A percentile compares a stretch with the other conserved stretches of the same genome.
These are phyloP conservation scores for Harpagus bidentatus DNA, from an alignment of 2,113 vertebrate species.

Conservation along the genomic window DNA sequence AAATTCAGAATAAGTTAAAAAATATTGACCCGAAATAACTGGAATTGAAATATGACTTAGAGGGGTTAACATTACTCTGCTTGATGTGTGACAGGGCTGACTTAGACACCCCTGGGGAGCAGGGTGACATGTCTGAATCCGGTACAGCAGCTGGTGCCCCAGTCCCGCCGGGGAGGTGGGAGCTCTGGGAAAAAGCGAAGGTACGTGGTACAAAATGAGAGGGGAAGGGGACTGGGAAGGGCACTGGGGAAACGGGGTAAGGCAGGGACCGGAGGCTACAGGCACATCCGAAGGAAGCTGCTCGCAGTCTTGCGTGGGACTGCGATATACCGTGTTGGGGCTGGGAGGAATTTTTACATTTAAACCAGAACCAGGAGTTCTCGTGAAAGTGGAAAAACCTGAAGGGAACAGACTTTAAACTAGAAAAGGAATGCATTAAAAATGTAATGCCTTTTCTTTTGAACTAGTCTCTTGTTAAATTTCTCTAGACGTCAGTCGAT, in stretches of 20 bases:
- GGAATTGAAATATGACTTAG: neutral
- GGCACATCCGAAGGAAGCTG: neutral
- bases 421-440: neutral
- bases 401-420: constrained; percentile 1
- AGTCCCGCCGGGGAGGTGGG: neutral
- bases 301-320: neutral
- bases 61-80: neutral
- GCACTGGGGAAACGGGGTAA: neutral
- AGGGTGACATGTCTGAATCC: neutral
- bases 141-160: neutral
- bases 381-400: neutral
- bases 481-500: neutral
- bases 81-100: neutral
- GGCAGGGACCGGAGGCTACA: neutral
- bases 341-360: neutral
- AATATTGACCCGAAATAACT: neutral
- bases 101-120: neutral
- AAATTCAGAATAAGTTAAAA: neutral
- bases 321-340: neutral
- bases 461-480: neutral
- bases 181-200: neutral
- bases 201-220: neutral
- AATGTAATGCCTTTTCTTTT: constrained; percentile 17
- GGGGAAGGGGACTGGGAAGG: neutral
- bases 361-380: neutral